These are phyloP conservation scores for Lates japonicus DNA, from an alignment of 2,797 vertebrate species.

Conservation along the genomic window DNA sequence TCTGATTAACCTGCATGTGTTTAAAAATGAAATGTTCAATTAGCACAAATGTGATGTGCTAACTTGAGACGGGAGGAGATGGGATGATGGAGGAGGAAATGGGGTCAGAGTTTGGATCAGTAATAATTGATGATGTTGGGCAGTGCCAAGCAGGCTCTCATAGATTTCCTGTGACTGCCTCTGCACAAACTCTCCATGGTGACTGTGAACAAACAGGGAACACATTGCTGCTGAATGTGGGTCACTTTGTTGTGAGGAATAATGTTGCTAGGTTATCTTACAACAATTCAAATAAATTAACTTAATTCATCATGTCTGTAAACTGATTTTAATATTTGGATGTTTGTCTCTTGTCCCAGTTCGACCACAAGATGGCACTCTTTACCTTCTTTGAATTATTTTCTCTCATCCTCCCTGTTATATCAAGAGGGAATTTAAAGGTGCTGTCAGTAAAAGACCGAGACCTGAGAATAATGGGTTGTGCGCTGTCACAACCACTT, in stretches of 20 bases:
- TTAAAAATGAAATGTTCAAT: conserved; percentile 30
- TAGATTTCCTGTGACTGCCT: conserved; percentile 27
- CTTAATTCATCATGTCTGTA: not conserved
- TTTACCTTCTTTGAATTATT: conserved; percentile 26
- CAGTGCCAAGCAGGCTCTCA: conserved; percentile 33
- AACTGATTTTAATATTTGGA: not conserved
- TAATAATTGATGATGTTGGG: conserved; percentile 79
- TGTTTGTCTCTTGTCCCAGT: not conserved
- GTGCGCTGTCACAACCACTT: not conserved
- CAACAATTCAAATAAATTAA: not conserved
- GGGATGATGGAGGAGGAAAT: conserved; percentile 55
- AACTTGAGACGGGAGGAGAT: conserved; percentile 41
- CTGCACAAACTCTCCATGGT: conserved; percentile 17
- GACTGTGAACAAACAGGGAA: conserved; percentile 11
- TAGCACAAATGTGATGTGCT: conserved; percentile 34
- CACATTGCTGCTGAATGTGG: not conserved
- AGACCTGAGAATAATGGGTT: not conserved
- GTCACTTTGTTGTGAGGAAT: not conserved
- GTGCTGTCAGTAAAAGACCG: not conserved
- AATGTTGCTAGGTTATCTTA: not conserved
- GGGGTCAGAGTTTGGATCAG: conserved; percentile 68
- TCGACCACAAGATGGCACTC: conserved; percentile 71
- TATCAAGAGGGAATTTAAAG: not conserved
- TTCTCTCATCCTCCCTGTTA: not conserved
- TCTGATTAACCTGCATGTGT: conserved; percentile 9